Conservation (phyloP, 1,140 invertebrate genomes). For the Zelostemma sp. region DNA sequence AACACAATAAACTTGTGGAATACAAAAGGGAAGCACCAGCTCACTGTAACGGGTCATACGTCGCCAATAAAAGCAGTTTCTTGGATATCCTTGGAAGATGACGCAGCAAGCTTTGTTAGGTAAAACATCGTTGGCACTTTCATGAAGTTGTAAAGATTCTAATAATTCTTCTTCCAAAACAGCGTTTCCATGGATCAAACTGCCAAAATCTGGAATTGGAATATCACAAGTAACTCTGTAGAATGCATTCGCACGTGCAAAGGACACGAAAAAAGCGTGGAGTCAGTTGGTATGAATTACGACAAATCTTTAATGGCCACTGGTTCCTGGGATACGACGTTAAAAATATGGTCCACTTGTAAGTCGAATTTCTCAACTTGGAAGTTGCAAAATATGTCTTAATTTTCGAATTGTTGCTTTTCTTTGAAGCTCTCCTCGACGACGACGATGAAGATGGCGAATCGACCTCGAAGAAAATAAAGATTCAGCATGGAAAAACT, state of each 20-base stretch:
- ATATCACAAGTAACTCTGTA: conserved; percentile 80
- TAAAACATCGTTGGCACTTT: too few relatives aligned
- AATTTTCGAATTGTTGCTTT: conserved; percentile 5
- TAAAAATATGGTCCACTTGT: conserved; percentile 85
- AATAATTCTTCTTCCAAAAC: conserved; percentile 16
- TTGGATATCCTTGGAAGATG: conserved; percentile 81
- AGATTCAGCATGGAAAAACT: conserved; percentile 59
- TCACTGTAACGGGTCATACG: conserved; percentile 88
- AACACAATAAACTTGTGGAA: conserved; percentile 93
- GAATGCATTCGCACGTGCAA: conserved; percentile 85
- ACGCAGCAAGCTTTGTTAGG: conserved; percentile 81
- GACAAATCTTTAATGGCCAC: conserved; percentile 82
- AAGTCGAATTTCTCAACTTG: conserved; percentile 55
- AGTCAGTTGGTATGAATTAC: conserved; percentile 83
- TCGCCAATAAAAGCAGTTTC: conserved; percentile 88
- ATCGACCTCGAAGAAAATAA: conserved; percentile 68
- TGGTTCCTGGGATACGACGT: conserved; percentile 90
- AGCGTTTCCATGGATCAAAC: conserved; percentile 94
- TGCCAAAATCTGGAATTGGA: conserved; percentile 91
- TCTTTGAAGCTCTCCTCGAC: conserved; percentile 49
- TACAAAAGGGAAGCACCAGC: conserved; percentile 83
- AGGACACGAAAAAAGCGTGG: conserved; percentile 91
- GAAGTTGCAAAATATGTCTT: conserved; percentile 1
- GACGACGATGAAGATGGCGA: conserved; percentile 65
- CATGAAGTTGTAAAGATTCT: too few relatives aligned